Percentiles rank a stretch among this genome's conserved stretches.
These are phyloP conservation scores for Girardia tigrina DNA, from an alignment of 2,888 invertebrate genomes.

Conservation along the genomic window DNA sequence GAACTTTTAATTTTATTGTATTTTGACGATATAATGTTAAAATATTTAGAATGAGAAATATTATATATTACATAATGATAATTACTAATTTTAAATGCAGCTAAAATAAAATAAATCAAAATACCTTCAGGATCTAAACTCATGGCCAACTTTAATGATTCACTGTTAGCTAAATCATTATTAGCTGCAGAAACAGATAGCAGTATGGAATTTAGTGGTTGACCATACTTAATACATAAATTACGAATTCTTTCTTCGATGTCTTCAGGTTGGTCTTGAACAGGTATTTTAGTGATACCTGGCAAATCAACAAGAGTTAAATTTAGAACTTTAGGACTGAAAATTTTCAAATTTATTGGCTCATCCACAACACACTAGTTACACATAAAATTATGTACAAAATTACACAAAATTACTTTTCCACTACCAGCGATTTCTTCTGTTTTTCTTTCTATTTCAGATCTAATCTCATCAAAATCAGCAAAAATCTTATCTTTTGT, in stretches of 20 bases:
- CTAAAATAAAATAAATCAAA: too few relatives aligned
- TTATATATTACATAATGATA: too few relatives aligned
- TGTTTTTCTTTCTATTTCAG: conserved; percentile 85
- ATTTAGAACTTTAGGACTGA: conserved; percentile 81
- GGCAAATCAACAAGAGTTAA: conserved; percentile 86
- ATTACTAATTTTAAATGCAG: too few relatives aligned
- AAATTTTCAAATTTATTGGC: conserved; percentile 88
- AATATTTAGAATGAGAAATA: too few relatives aligned
- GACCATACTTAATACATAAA: conserved; percentile 72
- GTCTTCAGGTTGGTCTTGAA: conserved; percentile 94
- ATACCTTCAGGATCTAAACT: conserved; percentile 70
- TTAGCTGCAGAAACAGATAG: conserved; percentile 92
- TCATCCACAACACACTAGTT: conserved; percentile 72
- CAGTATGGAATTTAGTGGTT: conserved; percentile 92
- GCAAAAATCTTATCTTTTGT: conserved; percentile 71
- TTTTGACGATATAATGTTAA: too few relatives aligned
- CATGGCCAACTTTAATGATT: conserved; percentile 84
- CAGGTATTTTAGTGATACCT: conserved; percentile 90
- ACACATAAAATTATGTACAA: conserved; percentile 16
- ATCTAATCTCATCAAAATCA: conserved; percentile 75
- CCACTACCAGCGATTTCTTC: conserved; percentile 81
- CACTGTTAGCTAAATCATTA: conserved; percentile 87
- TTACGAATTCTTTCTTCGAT: conserved; percentile 83
- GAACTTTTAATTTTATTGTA: too few relatives aligned
- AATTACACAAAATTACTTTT: conserved; percentile 55